These are phyloP conservation scores for Nematostella vectensis DNA, from an alignment of 92 coral and sea anemone species.

Conservation along the genomic window DNA sequence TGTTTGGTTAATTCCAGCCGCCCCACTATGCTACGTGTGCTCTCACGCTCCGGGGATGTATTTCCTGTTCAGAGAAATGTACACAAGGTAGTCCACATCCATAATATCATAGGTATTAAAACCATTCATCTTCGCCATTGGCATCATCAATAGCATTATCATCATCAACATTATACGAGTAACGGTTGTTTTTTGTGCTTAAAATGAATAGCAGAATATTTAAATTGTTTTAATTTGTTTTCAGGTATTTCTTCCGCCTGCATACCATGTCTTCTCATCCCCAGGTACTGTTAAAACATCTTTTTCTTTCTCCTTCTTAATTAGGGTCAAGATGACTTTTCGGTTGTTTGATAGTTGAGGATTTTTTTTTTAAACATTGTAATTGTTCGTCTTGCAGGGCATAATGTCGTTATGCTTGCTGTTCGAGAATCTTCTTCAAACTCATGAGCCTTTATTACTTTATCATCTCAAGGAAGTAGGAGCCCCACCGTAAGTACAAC, in stretches of 20 bases:
- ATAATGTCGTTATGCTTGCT: conserved; percentile 73
- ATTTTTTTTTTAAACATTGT: too few relatives aligned
- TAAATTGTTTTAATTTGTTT: neutral
- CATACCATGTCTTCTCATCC: conserved; percentile 90
- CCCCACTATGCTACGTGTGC: conserved; percentile 90
- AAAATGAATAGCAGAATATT: too few relatives aligned
- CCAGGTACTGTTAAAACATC: conserved; percentile 71
- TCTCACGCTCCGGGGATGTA: conserved; percentile 80
- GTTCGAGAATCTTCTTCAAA: conserved; percentile 83
- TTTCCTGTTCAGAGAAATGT: conserved; percentile 77
- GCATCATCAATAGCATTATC: too few relatives aligned
- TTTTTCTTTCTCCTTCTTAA: too few relatives aligned
- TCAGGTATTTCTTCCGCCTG: conserved; percentile 75
- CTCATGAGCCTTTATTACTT: conserved; percentile 82
- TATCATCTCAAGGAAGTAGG: conserved; percentile 90
- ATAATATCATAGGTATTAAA: too few relatives aligned
- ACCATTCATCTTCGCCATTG: neutral
- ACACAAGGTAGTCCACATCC: conserved; percentile 52
- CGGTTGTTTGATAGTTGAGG: neutral
- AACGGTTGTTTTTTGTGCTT: too few relatives aligned
- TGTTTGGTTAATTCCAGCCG: conserved; percentile 36
- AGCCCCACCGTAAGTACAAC: conserved; percentile 91
- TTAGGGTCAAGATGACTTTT: neutral
- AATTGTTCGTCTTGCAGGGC: conserved; percentile 41
- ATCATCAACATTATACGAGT: too few relatives aligned